Percentiles rank a stretch among this genome's conserved stretches.
phyloP scores from a whole-genome alignment of 2,797 vertebrate genomes.

The Sylvia borin region DNA sequence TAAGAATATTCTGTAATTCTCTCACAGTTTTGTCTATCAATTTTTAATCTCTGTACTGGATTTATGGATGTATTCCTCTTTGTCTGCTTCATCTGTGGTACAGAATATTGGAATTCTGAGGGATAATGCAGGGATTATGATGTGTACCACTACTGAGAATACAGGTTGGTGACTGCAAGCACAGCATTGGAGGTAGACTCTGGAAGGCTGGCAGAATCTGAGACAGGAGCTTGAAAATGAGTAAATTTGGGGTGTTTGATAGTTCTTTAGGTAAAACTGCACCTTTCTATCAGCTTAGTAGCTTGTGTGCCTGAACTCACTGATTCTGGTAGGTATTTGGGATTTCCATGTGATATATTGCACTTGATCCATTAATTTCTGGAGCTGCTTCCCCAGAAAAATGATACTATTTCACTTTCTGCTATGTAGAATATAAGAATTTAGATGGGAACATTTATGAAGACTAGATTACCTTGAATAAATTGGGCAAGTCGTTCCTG shows the following conservation, averaged over 20 bases:
- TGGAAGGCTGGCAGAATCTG: background rate
- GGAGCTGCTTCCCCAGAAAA: background rate
- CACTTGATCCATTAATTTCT: background rate
- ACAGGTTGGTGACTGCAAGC: background rate
- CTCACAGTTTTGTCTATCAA: background rate
- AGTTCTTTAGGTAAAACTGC: background rate
- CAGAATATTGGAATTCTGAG: background rate
- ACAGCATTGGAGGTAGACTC: background rate
- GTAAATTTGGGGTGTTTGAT: background rate
- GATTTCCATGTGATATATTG: background rate
- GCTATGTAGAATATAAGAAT: background rate
- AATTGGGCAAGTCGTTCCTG: background rate
- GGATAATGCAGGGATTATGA: background rate
- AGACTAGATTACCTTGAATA: background rate
- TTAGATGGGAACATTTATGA: background rate
- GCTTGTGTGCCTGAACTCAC: background rate
- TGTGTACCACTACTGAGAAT: background rate
- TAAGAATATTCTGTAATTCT: background rate
- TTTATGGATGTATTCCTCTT: background rate
- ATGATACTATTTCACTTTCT: background rate
- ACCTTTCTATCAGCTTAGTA: background rate
- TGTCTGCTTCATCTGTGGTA: background rate
- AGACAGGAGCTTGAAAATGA: background rate
- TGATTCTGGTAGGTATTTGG: background rate
- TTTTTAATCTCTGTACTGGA: background rate